Percentiles rank a stretch among this genome's conserved stretches.
These are phyloP conservation scores for Geotrupes spiniger DNA, from an alignment of 2,888 invertebrate genomes.

Conservation along the genomic window DNA sequence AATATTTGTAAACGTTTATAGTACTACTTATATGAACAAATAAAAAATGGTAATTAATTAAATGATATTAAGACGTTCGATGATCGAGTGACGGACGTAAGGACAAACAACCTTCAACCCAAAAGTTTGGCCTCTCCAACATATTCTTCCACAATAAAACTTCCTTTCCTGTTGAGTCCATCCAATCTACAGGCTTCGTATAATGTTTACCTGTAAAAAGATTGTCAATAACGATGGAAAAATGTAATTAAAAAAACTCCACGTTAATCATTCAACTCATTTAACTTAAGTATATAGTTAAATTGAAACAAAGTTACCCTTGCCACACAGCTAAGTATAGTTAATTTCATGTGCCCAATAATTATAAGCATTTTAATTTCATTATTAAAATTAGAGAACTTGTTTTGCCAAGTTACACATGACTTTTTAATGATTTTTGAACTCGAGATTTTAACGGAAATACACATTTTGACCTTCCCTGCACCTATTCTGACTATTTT, in stretches of 20 bases:
- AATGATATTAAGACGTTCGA: conserved; percentile 37
- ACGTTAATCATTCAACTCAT: background rate
- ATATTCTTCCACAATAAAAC: conserved; percentile 89
- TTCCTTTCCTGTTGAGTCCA: conserved; percentile 92
- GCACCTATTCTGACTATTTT: too few species aligned
- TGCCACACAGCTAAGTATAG: too few species aligned
- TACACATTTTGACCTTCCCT: too few species aligned
- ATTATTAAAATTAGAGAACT: too few species aligned
- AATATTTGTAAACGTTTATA: conserved; percentile 12
- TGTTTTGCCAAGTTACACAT: too few species aligned
- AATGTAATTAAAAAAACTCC: background rate
- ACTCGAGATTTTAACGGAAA: too few species aligned
- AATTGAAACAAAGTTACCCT: too few species aligned
- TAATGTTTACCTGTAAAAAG: conserved; percentile 72
- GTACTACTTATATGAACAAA: conserved; percentile 5
- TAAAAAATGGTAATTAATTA: conserved; percentile 3
- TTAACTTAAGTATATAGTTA: background rate
- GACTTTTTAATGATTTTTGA: too few species aligned
- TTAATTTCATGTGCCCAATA: too few species aligned
- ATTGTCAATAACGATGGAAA: too few species aligned
- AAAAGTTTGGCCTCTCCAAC: conserved; percentile 90
- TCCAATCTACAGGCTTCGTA: conserved; percentile 87
- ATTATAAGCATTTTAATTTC: too few species aligned
- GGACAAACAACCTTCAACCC: conserved; percentile 93
- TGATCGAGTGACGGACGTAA: conserved; percentile 75